Conservation (phyloP, 2,797 vertebrate species). For the Lepilemur ruficaudatus region DNA sequence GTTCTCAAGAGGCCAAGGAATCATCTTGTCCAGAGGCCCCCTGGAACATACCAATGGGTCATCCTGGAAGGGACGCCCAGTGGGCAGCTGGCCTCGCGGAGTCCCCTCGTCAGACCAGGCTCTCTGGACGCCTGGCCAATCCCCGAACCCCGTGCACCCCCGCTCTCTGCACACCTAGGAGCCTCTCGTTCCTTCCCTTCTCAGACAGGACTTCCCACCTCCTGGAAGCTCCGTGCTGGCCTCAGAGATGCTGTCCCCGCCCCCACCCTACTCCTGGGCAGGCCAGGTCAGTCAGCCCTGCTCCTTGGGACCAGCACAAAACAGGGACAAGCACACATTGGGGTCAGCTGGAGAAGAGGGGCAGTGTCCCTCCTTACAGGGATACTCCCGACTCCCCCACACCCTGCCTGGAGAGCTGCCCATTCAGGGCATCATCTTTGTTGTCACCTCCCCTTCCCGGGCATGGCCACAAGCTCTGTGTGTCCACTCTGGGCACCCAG, state of each 20-base stretch:
- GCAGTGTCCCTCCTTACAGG: fast-evolving
- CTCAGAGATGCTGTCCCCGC: fast-evolving
- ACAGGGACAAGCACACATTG: neutral
- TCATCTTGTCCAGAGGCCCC: neutral
- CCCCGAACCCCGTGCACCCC: neutral
- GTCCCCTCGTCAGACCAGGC: neutral
- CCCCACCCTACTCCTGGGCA: neutral
- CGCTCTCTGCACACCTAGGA: neutral
- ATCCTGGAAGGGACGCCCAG: neutral
- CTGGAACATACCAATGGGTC: neutral
- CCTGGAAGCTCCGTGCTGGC: neutral
- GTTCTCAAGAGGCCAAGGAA: neutral
- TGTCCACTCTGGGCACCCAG: no score
- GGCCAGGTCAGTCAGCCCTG: neutral
- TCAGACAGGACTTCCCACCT: fast-evolving
- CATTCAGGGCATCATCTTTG: neutral
- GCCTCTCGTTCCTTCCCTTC: neutral
- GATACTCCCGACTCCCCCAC: neutral
- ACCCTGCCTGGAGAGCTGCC: neutral
- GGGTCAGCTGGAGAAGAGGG: neutral
- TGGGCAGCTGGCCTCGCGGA: neutral
- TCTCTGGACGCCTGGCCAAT: neutral
- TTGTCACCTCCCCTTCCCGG: neutral
- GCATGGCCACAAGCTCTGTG: neutral
- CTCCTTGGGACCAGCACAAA: neutral